Evolutionary conservation across 1,140 invertebrate genomes (phyloP).

Genomic region (Camponotus floridanus): DNA sequence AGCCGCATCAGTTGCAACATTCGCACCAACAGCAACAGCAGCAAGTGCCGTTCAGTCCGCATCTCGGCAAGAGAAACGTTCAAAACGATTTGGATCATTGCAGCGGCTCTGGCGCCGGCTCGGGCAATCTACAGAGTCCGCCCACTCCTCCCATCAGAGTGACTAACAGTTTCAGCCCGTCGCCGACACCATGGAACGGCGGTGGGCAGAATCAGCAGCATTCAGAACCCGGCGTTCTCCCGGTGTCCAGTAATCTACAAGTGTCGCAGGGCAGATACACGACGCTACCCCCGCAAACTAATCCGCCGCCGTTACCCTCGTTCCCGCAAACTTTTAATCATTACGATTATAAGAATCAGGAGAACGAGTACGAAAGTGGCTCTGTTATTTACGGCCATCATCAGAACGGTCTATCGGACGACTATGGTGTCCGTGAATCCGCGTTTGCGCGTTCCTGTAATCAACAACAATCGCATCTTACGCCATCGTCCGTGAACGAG

Average conservation of each 20-base stretch:
- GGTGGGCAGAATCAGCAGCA: slow-evolving; percentile 66
- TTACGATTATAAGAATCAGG: slow-evolving; percentile 84
- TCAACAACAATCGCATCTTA: slow-evolving; percentile 64
- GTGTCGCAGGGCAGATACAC: slow-evolving; percentile 80
- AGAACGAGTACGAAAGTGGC: slow-evolving; percentile 87
- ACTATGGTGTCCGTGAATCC: slow-evolving; percentile 79
- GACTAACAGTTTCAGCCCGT: slow-evolving; percentile 79
- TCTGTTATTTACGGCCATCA: slow-evolving; percentile 85
- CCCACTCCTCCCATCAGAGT: slow-evolving; percentile 82
- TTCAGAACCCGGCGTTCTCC: slow-evolving; percentile 18
- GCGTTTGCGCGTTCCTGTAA: slow-evolving; percentile 77
- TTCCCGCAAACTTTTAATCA: slow-evolving; percentile 83
- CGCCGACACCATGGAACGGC: slow-evolving; percentile 81
- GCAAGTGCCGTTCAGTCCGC: slow-evolving; percentile 81
- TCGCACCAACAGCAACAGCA: slow-evolving; percentile 67
- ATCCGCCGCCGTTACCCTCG: slow-evolving; percentile 81
- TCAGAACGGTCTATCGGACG: slow-evolving; percentile 79
- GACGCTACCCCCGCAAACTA: slow-evolving; percentile 83
- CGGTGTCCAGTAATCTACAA: slow-evolving; percentile 34
- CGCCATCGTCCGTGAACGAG: slow-evolving; percentile 75
- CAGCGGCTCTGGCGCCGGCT: slow-evolving; percentile 70
- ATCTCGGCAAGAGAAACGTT: slow-evolving; percentile 80
- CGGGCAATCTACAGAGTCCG: slow-evolving; percentile 82
- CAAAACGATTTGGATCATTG: slow-evolving; percentile 80
- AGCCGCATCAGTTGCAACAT: slow-evolving; percentile 45